phyloP scores from a whole-genome alignment of 1,140 invertebrate genomes.

The Papilio xuthus region DNA sequence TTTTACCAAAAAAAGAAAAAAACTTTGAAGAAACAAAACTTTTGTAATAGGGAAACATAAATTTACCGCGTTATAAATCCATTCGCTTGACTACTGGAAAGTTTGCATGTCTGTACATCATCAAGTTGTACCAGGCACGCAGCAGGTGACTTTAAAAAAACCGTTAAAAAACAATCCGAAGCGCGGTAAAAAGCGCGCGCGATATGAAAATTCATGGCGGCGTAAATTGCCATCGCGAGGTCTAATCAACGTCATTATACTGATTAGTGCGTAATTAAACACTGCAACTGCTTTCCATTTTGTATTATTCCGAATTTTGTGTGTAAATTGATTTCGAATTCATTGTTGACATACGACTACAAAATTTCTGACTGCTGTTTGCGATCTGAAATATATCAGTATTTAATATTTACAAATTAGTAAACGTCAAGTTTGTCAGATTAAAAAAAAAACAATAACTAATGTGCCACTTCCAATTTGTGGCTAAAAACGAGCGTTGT shows the following conservation, averaged over 20 bases:
- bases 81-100: constrained; percentile 33
- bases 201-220: constrained; percentile 49
- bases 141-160: constrained; percentile 35
- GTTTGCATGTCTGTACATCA: constrained; percentile 29
- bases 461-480: not conserved
- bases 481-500: not conserved
- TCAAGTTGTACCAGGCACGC: constrained; percentile 29
- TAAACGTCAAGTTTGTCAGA: too few species aligned
- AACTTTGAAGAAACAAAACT: not conserved
- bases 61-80: not conserved
- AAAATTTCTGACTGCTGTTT: too few species aligned
- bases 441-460: not conserved
- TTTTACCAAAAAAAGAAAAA: not conserved
- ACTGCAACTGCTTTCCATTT: constrained; percentile 3
- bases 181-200: constrained; percentile 17
- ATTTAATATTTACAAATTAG: too few species aligned
- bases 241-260: constrained; percentile 61
- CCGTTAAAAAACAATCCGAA: constrained; percentile 37
- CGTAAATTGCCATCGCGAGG: constrained; percentile 44
- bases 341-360: too few species aligned
- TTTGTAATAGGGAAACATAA: not conserved
- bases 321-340: too few species aligned
- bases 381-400: too few species aligned
- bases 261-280: constrained; percentile 57
- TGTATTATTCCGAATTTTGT: too few species aligned